Conservation (phyloP, 2,113 vertebrate genomes). For the Gasterosteus aculeatus region DNA sequence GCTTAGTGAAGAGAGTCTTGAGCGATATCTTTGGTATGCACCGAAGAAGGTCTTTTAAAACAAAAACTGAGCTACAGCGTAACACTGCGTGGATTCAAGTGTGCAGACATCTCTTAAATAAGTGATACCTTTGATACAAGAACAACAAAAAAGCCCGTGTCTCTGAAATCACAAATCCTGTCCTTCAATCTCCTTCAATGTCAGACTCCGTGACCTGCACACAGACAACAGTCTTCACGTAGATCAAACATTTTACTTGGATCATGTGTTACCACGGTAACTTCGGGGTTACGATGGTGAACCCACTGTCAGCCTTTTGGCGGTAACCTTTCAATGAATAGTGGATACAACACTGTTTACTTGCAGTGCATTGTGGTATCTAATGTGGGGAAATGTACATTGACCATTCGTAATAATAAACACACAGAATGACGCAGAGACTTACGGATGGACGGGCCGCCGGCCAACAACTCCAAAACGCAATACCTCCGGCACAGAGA, state of each 20-base stretch:
- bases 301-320: background rate
- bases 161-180: background rate
- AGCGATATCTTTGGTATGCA: background rate
- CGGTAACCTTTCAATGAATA: background rate
- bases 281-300: background rate
- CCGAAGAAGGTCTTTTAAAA: background rate
- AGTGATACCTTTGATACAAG: background rate
- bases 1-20: constrained; percentile 9
- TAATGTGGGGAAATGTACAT: background rate
- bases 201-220: no score
- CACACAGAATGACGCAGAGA: no score
- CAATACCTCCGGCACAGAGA: background rate
- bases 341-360: no score
- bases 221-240: constrained; percentile 2
- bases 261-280: constrained; percentile 42
- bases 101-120: background rate
- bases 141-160: background rate
- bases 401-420: background rate
- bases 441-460: no score
- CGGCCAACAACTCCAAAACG: no score
- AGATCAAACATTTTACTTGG: constrained; percentile 4
- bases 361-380: background rate
- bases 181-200: background rate
- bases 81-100: background rate
- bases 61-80: background rate